phyloP scores from a whole-genome alignment of 2,888 invertebrate genomes.

The Chelonus formosanus region DNA sequence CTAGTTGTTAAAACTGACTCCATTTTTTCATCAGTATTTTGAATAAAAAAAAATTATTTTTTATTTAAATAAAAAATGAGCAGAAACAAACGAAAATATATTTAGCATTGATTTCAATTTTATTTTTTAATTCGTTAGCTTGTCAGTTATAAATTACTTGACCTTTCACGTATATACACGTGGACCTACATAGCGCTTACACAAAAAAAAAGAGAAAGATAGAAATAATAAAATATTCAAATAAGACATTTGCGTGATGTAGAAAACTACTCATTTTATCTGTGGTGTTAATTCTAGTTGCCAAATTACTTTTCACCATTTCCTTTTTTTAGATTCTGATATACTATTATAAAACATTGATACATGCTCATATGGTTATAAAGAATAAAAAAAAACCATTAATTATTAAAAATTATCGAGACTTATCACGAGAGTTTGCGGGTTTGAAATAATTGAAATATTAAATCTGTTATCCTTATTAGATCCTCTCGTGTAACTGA shows the following conservation, averaged over 20 bases:
- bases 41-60: no score
- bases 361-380: neutral
- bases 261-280: conserved; percentile 49
- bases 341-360: no score
- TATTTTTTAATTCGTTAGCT: neutral
- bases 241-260: conserved; percentile 41
- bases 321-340: neutral
- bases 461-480: neutral
- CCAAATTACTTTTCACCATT: conserved; percentile 22
- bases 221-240: conserved; percentile 28
- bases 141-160: neutral
- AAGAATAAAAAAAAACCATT: conserved; percentile 26
- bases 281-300: conserved; percentile 44
- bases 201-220: neutral
- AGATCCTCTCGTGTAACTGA: conserved; percentile 12
- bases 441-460: conserved; percentile 13
- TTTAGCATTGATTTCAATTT: neutral
- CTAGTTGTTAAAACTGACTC: no score
- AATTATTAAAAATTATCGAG: conserved; percentile 32
- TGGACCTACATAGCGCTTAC: neutral
- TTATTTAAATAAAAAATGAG: no score
- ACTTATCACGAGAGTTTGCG: conserved; percentile 32
- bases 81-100: neutral
- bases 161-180: neutral
- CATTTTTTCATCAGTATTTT: no score